Conservation (phyloP, 1,140 invertebrate genomes). For the Zaprionus nigranus region DNA sequence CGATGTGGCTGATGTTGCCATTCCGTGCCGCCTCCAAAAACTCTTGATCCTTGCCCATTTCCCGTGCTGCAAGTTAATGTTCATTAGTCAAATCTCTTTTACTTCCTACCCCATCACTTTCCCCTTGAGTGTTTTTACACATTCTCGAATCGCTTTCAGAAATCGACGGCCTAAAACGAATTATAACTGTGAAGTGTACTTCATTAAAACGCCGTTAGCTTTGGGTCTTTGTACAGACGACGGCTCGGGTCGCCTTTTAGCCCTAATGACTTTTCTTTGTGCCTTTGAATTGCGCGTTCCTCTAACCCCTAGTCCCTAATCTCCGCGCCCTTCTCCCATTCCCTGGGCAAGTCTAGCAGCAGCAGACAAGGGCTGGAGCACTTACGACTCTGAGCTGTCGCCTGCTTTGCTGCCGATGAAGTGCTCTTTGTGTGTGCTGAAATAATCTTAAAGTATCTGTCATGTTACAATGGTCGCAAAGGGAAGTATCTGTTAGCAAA, state of each 20-base stretch:
- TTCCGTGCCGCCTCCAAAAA: conserved; percentile 96
- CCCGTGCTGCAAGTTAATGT: conserved; percentile 4
- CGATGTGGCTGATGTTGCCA: conserved; percentile 94
- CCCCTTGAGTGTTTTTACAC: conserved; percentile 12
- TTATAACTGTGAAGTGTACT: conserved; percentile 77
- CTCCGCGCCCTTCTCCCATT: conserved; percentile 17
- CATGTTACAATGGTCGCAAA: not conserved
- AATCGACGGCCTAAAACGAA: conserved; percentile 57
- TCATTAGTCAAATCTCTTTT: conserved; percentile 2
- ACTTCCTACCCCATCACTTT: not conserved
- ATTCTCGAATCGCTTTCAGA: conserved; percentile 55
- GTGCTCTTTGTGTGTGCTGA: conserved; percentile 50
- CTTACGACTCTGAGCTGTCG: conserved; percentile 8
- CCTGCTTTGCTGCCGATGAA: conserved; percentile 58
- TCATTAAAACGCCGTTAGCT: conserved; percentile 76
- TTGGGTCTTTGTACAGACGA: conserved; percentile 52
- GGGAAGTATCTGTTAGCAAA: not conserved
- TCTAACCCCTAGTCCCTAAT: conserved; percentile 32
- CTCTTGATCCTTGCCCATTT: conserved; percentile 98
- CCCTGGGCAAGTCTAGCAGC: not conserved
- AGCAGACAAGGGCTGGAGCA: conserved; percentile 23
- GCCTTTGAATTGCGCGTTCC: conserved; percentile 19
- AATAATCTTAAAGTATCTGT: conserved; percentile 67
- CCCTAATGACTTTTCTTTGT: conserved; percentile 73
- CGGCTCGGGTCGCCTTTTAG: conserved; percentile 60